These are phyloP conservation scores for Rhaphigaster nebulosa DNA, from an alignment of 2,888 invertebrate species.

Conservation along the genomic window DNA sequence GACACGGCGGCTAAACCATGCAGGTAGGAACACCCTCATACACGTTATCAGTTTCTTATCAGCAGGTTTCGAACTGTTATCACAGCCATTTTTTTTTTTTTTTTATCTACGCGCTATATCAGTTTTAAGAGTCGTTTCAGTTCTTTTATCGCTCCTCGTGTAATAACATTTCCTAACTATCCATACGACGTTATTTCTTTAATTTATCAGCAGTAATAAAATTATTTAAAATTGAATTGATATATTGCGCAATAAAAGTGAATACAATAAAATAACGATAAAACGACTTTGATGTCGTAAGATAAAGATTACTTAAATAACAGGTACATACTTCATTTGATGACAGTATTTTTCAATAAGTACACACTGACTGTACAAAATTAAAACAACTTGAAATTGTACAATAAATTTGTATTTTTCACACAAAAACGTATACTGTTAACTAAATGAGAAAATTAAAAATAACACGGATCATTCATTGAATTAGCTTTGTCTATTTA, in stretches of 20 bases:
- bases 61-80: slow-evolving; percentile 27
- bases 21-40: slow-evolving; percentile 42
- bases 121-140: slow-evolving; percentile 18
- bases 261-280: too few species aligned
- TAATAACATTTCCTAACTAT: background rate
- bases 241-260: background rate
- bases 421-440: too few species aligned
- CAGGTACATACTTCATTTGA: too few species aligned
- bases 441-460: too few species aligned
- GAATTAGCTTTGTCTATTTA: too few species aligned
- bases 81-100: slow-evolving; percentile 42
- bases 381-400: too few species aligned
- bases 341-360: too few species aligned
- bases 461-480: too few species aligned
- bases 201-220: background rate
- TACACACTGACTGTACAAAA: too few species aligned
- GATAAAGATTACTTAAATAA: too few species aligned
- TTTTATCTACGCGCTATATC: slow-evolving; percentile 35
- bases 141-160: background rate
- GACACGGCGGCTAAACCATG: background rate
- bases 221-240: background rate
- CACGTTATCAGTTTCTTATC: background rate
- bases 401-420: too few species aligned
- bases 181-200: background rate
- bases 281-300: too few species aligned